Evolutionary conservation across 1,140 invertebrate species (phyloP).

Genomic region (Planococcus citri): DNA sequence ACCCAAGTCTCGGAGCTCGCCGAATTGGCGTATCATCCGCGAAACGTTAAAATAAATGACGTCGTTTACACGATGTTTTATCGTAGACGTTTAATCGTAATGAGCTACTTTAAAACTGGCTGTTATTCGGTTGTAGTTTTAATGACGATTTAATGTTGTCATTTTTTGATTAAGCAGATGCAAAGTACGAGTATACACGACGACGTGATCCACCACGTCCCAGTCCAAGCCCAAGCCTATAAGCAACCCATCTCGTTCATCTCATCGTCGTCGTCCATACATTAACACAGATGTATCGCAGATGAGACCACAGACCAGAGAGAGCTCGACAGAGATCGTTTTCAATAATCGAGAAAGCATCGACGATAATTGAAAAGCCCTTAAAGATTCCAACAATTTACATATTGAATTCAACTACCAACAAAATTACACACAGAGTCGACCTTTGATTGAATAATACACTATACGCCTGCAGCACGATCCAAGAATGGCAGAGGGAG

Average conservation of each 20-base stretch:
- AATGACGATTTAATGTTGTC: constrained; percentile 7
- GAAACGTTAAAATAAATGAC: constrained; percentile 7
- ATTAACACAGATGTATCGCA: no score
- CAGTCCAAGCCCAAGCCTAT: no score
- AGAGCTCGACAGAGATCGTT: no score
- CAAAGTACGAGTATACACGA: no score
- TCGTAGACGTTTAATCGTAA: background rate
- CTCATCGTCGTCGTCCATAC: background rate
- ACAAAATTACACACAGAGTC: no score
- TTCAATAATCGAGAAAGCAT: no score
- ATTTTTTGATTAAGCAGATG: background rate
- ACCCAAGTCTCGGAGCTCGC: background rate
- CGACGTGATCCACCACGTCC: no score
- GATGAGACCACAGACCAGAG: no score
- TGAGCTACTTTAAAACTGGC: background rate
- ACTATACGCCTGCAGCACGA: no score
- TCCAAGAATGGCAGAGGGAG: background rate
- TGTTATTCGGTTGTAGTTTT: background rate
- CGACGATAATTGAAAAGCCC: background rate
- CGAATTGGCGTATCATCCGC: constrained; percentile 5
- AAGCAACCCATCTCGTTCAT: no score
- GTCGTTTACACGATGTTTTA: constrained; percentile 6
- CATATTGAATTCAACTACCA: background rate
- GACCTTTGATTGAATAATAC: background rate
- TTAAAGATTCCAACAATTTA: background rate